Base-by-base conservation (phyloP, 2,113 vertebrate genomes). In the Cyanoramphus novaezelandiae region DNA sequence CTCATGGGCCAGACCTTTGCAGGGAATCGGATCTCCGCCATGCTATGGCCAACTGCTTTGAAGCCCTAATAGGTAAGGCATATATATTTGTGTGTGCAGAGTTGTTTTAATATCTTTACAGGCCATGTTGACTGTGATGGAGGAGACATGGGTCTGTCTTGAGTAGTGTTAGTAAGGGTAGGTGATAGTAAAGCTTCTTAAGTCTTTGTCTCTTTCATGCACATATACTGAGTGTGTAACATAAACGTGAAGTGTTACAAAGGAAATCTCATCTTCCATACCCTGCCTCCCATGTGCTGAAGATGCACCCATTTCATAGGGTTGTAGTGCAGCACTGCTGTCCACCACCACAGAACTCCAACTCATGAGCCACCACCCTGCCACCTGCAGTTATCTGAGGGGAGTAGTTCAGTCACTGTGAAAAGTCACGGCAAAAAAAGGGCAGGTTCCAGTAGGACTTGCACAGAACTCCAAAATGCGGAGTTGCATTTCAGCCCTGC, bases 11-110 rank as follows among this genome's bases (percentile, higher is more conserved):
- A 3, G 99, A 99, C 95, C 98, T 99, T 93, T 99, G 99, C 96
- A 98, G 99, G 85, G 99, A 99, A 95, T 99, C 99, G 1, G 99
- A 99, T 96, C 98, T 99, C 91, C 98, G 99, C 27, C 99, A 99
- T 81, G 99, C 99, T 63, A 99, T 99, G 99, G 99, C 99, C 96
- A 99, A 99, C 98, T 99, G 99, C 98, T 99, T 99, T 77, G 99
- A 99, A 97, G 99, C 99, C 24, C 98, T 99, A 7, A 99, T 99
- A 97, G 99, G 99, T 99, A 98, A 98, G 94, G 33, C 35, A 8
- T 37, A 23, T 63, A 13, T 44, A 9, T 69, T 13, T 50, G 4
- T 79, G 60, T 83, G 33, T 50, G 33, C 37, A 77, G 33, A 6
- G 31, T 33, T 0, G 4, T 41, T 88, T 76, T 33, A 4, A 3